A percentile compares a stretch with the other conserved stretches of the same genome.
phyloP scores from a whole-genome alignment of 2,888 invertebrate genomes.

The Aplocera efformata region DNA sequence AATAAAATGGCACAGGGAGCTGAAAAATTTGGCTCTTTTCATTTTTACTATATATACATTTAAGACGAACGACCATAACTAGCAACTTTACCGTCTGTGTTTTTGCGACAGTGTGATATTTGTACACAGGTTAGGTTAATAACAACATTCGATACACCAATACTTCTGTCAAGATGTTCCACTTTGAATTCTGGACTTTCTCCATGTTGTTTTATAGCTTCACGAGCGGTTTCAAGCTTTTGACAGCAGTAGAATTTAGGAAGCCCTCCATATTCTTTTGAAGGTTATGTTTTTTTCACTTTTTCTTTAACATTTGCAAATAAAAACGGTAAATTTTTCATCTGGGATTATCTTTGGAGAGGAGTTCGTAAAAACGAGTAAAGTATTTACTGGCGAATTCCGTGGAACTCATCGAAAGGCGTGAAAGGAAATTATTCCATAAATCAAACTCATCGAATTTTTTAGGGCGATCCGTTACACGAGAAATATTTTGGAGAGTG shows the following conservation, averaged over 20 bases:
- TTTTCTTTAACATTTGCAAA: conserved; percentile 15
- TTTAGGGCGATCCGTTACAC: conserved; percentile 62
- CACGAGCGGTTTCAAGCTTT: conserved; percentile 43
- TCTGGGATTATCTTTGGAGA: conserved; percentile 21
- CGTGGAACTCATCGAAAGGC: conserved; percentile 52
- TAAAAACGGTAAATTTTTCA: conserved; percentile 27
- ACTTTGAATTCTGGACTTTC: conserved; percentile 64
- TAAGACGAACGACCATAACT: conserved; percentile 73
- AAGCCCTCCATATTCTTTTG: conserved; percentile 26
- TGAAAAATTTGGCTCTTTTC: conserved; percentile 73
- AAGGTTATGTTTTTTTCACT: conserved; percentile 25
- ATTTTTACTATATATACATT: conserved; percentile 63
- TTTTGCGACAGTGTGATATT: conserved; percentile 75
- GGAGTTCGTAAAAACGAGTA: conserved; percentile 34
- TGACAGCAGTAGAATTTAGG: conserved; percentile 41
- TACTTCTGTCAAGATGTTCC: conserved; percentile 63
- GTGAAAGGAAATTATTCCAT: conserved; percentile 64
- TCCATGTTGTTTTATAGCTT: conserved; percentile 46
- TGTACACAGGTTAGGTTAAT: conserved; percentile 72
- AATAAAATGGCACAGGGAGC: conserved; percentile 68
- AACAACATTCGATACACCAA: conserved; percentile 58
- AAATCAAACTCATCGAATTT: conserved; percentile 64
- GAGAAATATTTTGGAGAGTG: conserved; percentile 67
- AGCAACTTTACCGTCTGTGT: conserved; percentile 71
- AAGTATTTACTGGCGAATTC: conserved; percentile 38